Evolutionary conservation across 2,797 vertebrate species (phyloP).

Genomic region (Nasua narica): DNA sequence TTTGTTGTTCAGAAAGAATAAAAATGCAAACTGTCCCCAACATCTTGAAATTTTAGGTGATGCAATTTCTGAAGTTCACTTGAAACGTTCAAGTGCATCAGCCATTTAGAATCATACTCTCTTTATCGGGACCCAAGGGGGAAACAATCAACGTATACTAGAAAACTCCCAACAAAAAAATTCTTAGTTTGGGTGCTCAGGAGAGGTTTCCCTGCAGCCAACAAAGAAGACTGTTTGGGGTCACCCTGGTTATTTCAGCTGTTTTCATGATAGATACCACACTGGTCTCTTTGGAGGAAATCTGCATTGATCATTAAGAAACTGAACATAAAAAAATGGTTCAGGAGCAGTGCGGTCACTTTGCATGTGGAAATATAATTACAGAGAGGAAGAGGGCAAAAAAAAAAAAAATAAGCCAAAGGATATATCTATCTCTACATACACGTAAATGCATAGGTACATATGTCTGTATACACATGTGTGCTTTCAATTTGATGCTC

Average conservation of each 20-base stretch:
- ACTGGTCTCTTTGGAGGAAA: neutral
- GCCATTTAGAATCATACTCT: neutral
- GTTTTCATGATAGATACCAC: neutral
- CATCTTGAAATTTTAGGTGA: slow-evolving; percentile 37
- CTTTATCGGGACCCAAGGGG: neutral
- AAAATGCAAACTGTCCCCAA: neutral
- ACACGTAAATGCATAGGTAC: neutral
- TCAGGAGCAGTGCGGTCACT: neutral
- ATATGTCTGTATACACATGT: neutral
- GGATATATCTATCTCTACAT: neutral
- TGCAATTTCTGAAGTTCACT: slow-evolving; percentile 33
- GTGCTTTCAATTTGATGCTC: neutral
- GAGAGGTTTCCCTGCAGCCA: neutral
- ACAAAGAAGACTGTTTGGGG: neutral
- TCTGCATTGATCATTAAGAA: neutral
- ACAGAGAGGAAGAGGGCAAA: neutral
- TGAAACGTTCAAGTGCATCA: neutral
- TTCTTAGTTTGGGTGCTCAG: neutral
- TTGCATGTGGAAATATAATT: neutral
- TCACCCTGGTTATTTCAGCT: neutral
- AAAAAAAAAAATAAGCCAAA: neutral
- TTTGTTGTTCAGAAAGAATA: neutral
- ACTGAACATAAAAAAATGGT: neutral
- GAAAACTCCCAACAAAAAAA: neutral
- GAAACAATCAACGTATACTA: neutral